Percentiles rank a stretch among this genome's conserved stretches.
Evolutionary conservation across 2,113 vertebrate species (phyloP).

Genomic region (Platichthys stellatus): DNA sequence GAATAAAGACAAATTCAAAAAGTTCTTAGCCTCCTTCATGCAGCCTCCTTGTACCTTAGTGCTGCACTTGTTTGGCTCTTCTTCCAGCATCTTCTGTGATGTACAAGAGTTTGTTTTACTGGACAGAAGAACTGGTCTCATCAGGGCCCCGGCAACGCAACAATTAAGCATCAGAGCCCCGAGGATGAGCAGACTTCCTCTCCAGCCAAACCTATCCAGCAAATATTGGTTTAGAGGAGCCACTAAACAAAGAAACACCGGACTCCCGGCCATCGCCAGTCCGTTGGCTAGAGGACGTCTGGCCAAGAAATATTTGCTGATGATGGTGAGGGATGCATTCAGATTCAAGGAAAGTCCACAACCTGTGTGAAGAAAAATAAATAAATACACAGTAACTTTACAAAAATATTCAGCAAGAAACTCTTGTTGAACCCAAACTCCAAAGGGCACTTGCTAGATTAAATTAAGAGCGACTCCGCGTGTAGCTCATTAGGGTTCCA

Average conservation of each 20-base stretch:
- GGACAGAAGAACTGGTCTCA: constrained; percentile 77
- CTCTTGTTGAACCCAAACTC: constrained; percentile 34
- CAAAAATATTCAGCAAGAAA: constrained; percentile 31
- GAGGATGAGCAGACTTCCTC: constrained; percentile 86
- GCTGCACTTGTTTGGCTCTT: constrained; percentile 7
- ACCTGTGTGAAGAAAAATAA: constrained; percentile 74
- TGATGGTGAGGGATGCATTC: constrained; percentile 87
- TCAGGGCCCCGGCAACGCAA: constrained; percentile 87
- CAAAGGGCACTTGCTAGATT: constrained; percentile 58
- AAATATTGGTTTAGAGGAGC: constrained; percentile 85
- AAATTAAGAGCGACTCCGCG: constrained; percentile 70
- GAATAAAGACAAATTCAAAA: constrained; percentile 85
- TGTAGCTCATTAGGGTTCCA: constrained; percentile 73
- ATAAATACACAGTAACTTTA: constrained; percentile 39
- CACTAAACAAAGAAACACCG: constrained; percentile 83
- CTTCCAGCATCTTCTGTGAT: constrained; percentile 7
- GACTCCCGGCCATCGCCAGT: constrained; percentile 86
- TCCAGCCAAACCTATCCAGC: constrained; percentile 85
- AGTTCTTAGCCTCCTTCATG: constrained; percentile 69
- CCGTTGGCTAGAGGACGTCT: constrained; percentile 85
- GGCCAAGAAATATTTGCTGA: constrained; percentile 87
- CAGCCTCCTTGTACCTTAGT: constrained; percentile 55
- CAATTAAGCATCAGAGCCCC: constrained; percentile 85
- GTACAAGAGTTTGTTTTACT: neutral
- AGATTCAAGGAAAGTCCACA: constrained; percentile 88